Conservation (phyloP, 1,140 invertebrate genomes). For the Ceratina australensis region DNA sequence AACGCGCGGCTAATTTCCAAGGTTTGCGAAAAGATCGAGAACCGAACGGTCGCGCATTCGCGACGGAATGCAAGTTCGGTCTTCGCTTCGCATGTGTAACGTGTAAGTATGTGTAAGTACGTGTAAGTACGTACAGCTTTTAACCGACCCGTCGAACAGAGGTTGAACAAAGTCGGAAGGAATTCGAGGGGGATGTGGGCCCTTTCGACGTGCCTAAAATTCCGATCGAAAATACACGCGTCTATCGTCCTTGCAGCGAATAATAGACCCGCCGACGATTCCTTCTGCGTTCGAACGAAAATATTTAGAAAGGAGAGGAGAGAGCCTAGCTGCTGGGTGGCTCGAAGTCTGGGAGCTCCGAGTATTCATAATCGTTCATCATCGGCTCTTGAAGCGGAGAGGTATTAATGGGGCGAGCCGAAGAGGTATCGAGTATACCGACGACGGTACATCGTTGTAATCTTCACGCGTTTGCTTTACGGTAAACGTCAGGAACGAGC, state of each 20-base stretch:
- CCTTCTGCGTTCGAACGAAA: conserved; percentile 1
- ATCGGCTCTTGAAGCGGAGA: conserved; percentile 34
- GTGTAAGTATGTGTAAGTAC: too few species aligned
- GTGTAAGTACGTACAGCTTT: conserved; percentile 13
- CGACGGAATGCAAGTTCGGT: conserved; percentile 15
- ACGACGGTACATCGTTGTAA: conserved; percentile 11
- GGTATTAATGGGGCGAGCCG: too few species aligned
- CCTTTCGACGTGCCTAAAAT: conserved; percentile 8
- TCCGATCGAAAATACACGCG: conserved; percentile 4
- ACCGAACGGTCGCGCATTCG: background rate
- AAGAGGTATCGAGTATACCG: too few species aligned
- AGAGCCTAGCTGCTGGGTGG: background rate
- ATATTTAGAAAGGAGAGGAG: conserved; percentile 5
- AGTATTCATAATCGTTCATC: conserved; percentile 32
- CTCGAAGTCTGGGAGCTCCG: too few species aligned
- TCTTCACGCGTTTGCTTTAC: conserved; percentile 56
- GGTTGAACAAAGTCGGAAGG: conserved; percentile 11
- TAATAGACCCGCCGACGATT: conserved; percentile 12
- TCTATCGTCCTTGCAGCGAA: background rate
- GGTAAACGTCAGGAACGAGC: conserved; percentile 30
- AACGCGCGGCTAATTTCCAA: background rate
- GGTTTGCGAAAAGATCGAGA: conserved; percentile 10
- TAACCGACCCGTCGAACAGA: background rate
- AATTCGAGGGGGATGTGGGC: conserved; percentile 24
- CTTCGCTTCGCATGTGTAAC: too few species aligned